phyloP scores from a whole-genome alignment of 2,113 vertebrate species.

The Grallaria varia region DNA sequence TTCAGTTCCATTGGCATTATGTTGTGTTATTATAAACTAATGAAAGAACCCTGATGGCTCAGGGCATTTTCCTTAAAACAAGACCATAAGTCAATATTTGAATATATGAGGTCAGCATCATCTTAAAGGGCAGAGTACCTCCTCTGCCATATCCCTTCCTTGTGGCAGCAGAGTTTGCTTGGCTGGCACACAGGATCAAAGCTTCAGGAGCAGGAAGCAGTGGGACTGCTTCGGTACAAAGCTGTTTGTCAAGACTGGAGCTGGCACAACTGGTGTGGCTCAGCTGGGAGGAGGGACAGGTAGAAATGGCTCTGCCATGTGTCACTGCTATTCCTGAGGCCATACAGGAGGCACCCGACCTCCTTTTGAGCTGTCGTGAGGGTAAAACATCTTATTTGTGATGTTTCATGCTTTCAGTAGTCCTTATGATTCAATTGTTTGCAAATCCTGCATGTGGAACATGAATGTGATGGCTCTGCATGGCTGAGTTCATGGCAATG shows the following conservation, averaged over 20 bases:
- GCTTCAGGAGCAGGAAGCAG: not conserved
- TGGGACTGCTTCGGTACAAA: not conserved
- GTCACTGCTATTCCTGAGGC: not conserved
- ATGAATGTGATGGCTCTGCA: not conserved
- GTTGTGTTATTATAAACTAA: not conserved
- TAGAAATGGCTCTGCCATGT: not conserved
- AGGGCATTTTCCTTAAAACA: not conserved
- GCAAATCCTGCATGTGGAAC: rapidly evolving
- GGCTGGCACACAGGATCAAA: not conserved
- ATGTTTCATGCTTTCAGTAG: not conserved
- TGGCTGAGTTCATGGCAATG: not conserved
- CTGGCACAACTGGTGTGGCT: not conserved
- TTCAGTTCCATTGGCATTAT: not conserved
- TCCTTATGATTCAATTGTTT: not conserved
- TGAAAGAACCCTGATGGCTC: not conserved
- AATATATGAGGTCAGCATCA: not conserved
- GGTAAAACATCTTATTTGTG: not conserved
- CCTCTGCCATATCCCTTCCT: not conserved
- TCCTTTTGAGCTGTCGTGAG: not conserved
- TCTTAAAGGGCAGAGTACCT: not conserved
- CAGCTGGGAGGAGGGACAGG: not conserved
- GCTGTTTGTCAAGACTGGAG: not conserved
- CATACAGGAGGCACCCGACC: rapidly evolving
- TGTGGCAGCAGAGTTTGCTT: not conserved
- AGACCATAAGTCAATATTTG: not conserved